Percentiles rank a stretch among this genome's conserved stretches.
These are phyloP conservation scores for Drosophila rhopaloa DNA, from an alignment of 1,140 invertebrate genomes.

Conservation along the genomic window DNA sequence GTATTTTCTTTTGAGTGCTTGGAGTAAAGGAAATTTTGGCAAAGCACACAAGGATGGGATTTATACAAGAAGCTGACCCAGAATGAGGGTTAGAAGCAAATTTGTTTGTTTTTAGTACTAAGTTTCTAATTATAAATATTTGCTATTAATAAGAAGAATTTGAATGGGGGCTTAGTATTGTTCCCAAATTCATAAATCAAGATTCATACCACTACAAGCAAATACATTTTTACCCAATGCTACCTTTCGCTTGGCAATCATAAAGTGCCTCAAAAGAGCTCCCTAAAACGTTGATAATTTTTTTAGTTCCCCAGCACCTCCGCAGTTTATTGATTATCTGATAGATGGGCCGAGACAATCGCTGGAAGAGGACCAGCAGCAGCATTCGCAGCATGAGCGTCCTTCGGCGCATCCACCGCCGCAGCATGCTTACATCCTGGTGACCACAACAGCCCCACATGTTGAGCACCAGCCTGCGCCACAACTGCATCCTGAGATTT, in stretches of 20 bases:
- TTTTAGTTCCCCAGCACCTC: slow-evolving; percentile 53
- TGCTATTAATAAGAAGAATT: too few species aligned
- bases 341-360: slow-evolving; percentile 77
- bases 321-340: slow-evolving; percentile 73
- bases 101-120: too few species aligned
- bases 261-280: not conserved
- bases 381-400: slow-evolving; percentile 18
- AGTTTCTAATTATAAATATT: too few species aligned
- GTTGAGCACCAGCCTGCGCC: slow-evolving; percentile 46
- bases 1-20: too few species aligned
- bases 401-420: slow-evolving; percentile 30
- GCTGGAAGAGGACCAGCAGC: slow-evolving; percentile 65
- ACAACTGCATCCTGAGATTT: slow-evolving; percentile 41
- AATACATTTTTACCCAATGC: not conserved
- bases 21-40: too few species aligned
- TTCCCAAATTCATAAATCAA: not conserved
- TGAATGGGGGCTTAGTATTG: too few species aligned
- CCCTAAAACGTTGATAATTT: not conserved
- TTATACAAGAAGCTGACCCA: too few species aligned
- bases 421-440: slow-evolving; percentile 69
- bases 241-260: not conserved
- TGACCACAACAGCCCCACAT: slow-evolving; percentile 67
- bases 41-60: too few species aligned
- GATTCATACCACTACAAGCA: not conserved
- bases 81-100: too few species aligned